Base-by-base conservation (phyloP, 2,888 invertebrate species). In the Cataglyphis cursor region DNA sequence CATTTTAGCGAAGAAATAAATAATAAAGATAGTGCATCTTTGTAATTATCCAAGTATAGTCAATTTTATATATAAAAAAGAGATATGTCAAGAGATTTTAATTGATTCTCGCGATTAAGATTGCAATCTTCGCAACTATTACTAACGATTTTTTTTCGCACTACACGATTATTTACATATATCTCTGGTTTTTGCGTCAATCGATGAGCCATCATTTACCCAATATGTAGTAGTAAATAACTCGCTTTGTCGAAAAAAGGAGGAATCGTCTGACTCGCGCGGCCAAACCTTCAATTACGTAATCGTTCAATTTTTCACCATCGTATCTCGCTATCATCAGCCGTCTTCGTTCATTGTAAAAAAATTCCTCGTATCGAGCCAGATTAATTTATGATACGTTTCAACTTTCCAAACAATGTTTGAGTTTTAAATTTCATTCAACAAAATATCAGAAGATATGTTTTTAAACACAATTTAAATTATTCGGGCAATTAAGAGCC, bases 281-380 rank as follows among this genome's bases (percentile, higher is more conserved):
- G 51, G 18, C 24, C 66, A 38, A 51, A 76, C 51, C 24, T 18
- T 76, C 75, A 66, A 76, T 76, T 76, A 66, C 66, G 24, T 76
- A 66, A 76, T 66, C 66, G 51, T 66, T 76, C 38, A 51, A 76
- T 76, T 76, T 76, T 75, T 66, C 38, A 38, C 9, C 51, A 38
- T 76, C 66, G 65, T 75, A 75, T 75, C 65, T 75, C 65, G 48
- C 48, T 75, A 75, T 75, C 66, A 66, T 38, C 66, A 21, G 15
- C 1, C 54, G 51, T 15, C 66, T 76, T 51, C 38, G 35, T 75
- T 51, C 51, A 51, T 65, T 75, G 51, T 38, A 76, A 76, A 66
- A 65, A 38, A 51, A 54, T 21, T 66, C 35, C 75, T 66, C 28
- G 44, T 38, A 76, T 75, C 65, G 18, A 38, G 31, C 44, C n/a